Evolutionary conservation across 2,113 vertebrate species (phyloP), one percentile per base, ranked within the genome.

Genomic region (Carassius carassius): DNA sequence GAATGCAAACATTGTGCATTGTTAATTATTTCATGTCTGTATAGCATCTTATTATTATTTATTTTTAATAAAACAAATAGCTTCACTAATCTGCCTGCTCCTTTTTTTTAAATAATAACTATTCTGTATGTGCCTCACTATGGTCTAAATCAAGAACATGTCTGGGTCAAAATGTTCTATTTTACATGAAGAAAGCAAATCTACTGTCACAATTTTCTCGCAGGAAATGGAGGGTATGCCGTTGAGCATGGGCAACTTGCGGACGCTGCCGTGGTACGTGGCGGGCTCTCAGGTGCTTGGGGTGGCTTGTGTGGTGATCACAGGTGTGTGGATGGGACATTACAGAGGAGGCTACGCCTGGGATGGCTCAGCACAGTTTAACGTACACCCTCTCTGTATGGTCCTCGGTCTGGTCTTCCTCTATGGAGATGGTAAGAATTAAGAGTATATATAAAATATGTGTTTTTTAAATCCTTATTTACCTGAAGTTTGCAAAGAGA

Each of bases 381-480:
- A 99, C 16, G 85, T 96, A 37, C 98, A 98, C 82, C 97, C 98
- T 0, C 95, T 99, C 10, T 99, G 97, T 93, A 99, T 98, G 98
- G 93, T 98, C 88, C 93, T 98, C 77, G 97, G 96, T 1, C 91
- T 99, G 93, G 92, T 98, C 58, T 97, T 99, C 91, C 93, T 99
- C n/a, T 98, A 98, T 0, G 98, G 97, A 0, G 97, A 99, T 0
- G 97, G 98, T 99, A 85, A 97, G 96, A 83, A 37, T 2, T 12
- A 35, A 14, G 17, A 4, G 58, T 35, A 35, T 16, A 62, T 2
- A 35, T 32, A 5, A 56, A 5, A 47, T 37, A 65, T 23, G 23
- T 29, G 10, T 29, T 37, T 37, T 47, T 41, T 41, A 41, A 41
- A 8, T 37, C 19, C 5, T 37, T 3, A 77, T 58, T 78, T 58